phyloP scores from a whole-genome alignment of 2,888 invertebrate species.

The Archips crataeganus region DNA sequence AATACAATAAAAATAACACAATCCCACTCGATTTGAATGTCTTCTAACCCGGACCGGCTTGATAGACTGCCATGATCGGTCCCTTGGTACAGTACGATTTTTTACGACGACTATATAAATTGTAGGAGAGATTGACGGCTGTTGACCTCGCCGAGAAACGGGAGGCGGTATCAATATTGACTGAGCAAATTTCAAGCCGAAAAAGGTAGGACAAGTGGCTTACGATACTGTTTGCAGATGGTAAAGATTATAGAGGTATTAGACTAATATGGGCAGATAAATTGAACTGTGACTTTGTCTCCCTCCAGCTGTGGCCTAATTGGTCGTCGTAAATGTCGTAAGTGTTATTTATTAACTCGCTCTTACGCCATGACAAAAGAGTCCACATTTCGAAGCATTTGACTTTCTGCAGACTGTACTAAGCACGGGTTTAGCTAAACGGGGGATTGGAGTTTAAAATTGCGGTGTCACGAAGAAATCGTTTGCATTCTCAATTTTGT shows the following conservation, averaged over 20 bases:
- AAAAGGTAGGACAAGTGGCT: slow-evolving; percentile 48
- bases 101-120: slow-evolving; percentile 59
- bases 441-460: not conserved
- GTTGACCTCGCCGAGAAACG: slow-evolving; percentile 52
- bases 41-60: slow-evolving; percentile 52
- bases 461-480: slow-evolving; percentile 12
- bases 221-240: slow-evolving; percentile 15
- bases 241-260: slow-evolving; percentile 15
- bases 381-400: not conserved
- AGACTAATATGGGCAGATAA: not conserved
- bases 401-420: not conserved
- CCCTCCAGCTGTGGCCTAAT: slow-evolving; percentile 13
- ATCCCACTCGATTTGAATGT: slow-evolving; percentile 74
- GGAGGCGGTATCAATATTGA: slow-evolving; percentile 56
- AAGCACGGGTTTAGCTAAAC: slow-evolving; percentile 8
- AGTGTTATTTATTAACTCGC: not conserved
- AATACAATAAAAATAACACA: slow-evolving; percentile 81
- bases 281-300: not conserved
- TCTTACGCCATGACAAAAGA: not conserved
- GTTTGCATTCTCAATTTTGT: slow-evolving; percentile 14
- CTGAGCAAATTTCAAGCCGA: slow-evolving; percentile 48
- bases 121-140: slow-evolving; percentile 51
- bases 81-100: slow-evolving; percentile 52
- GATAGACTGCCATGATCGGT: slow-evolving; percentile 55
- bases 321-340: not conserved